A percentile compares a stretch with the other conserved stretches of the same genome.
Conservation (phyloP, 2,888 invertebrate genomes). For the Drosophila monieri region DNA sequence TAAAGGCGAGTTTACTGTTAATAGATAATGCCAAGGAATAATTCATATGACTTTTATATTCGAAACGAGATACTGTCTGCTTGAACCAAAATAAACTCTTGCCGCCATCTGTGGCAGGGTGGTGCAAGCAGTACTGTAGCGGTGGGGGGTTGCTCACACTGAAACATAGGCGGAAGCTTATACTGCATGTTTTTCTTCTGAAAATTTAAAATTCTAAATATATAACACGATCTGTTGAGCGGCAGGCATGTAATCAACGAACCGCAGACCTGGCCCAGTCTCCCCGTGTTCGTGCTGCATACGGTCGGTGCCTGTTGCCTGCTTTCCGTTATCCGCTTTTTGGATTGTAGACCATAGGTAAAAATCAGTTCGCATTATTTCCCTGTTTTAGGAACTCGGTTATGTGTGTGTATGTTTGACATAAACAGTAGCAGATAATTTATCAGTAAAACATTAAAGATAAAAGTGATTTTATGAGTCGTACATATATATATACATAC, state of each 20-base stretch:
- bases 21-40: neutral
- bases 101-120: neutral
- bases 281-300: conserved; percentile 76
- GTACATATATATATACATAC: no score
- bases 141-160: neutral
- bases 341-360: conserved; percentile 68
- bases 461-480: conserved; percentile 5
- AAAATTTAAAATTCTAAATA: conserved; percentile 37
- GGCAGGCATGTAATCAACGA: conserved; percentile 67
- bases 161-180: conserved; percentile 1
- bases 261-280: conserved; percentile 56
- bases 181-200: conserved; percentile 9
- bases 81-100: neutral
- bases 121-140: neutral
- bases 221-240: conserved; percentile 39
- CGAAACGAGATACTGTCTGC: neutral
- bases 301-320: conserved; percentile 27
- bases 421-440: neutral
- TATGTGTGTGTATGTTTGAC: conserved; percentile 11
- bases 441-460: neutral
- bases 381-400: conserved; percentile 7
- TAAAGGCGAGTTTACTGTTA: neutral
- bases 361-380: conserved; percentile 27
- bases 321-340: conserved; percentile 65
- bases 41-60: neutral